These are phyloP conservation scores for Cotesia typhae DNA, from an alignment of 1,140 invertebrate species.

Conservation along the genomic window DNA sequence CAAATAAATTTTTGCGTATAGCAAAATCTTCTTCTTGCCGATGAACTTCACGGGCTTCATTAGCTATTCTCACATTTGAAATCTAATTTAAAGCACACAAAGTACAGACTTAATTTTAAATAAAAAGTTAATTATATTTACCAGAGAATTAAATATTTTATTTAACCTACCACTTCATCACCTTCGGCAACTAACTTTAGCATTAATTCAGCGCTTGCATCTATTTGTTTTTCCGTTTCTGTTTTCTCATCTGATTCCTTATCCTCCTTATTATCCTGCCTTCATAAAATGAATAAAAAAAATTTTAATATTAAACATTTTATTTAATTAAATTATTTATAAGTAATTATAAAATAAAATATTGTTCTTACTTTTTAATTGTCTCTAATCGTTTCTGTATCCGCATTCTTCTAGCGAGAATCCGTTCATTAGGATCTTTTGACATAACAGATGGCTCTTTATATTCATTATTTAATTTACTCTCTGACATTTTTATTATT, in stretches of 20 bases:
- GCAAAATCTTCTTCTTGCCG: conserved; percentile 64
- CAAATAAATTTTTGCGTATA: conserved; percentile 64
- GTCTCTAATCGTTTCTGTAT: conserved; percentile 70
- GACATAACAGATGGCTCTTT: conserved; percentile 68
- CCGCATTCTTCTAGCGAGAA: conserved; percentile 69
- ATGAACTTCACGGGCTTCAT: conserved; percentile 74
- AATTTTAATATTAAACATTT: too few relatives aligned
- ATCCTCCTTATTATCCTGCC: conserved; percentile 46
- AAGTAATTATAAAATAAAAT: conserved; percentile 11
- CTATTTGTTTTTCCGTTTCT: conserved; percentile 69
- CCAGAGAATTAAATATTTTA: neutral
- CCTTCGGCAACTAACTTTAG: conserved; percentile 73
- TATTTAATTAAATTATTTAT: neutral
- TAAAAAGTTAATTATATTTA: conserved; percentile 12
- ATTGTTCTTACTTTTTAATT: conserved; percentile 64
- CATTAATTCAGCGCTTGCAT: conserved; percentile 68
- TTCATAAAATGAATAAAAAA: conserved; percentile 15
- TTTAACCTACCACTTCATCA: conserved; percentile 70
- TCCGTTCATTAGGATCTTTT: conserved; percentile 70
- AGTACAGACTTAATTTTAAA: conserved; percentile 7
- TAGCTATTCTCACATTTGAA: conserved; percentile 76
- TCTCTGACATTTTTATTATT: conserved; percentile 17
- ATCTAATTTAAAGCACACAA: conserved; percentile 47
- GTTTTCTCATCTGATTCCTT: conserved; percentile 53
- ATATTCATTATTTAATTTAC: conserved; percentile 32